Evolutionary conservation across 1,140 invertebrate species (phyloP).

Genomic region (Thrips palmi): DNA sequence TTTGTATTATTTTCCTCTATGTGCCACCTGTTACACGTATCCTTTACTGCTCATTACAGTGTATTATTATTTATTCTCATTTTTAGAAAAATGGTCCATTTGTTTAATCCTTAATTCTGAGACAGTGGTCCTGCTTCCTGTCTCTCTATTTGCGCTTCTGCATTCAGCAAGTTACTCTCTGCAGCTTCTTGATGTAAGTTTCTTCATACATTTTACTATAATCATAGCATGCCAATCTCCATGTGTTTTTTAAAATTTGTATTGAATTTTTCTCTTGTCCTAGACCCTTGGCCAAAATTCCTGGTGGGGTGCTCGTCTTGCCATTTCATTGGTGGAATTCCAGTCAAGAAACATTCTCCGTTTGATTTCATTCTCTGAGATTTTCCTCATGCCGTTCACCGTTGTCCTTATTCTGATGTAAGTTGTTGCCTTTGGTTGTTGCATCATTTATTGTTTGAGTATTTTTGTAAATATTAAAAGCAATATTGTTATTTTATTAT

Average conservation of each 20-base stretch:
- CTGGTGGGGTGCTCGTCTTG: constrained; percentile 66
- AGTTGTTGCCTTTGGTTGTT: too few species aligned
- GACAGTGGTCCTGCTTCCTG: constrained; percentile 71
- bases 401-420: constrained; percentile 71
- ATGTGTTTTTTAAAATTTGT: background rate
- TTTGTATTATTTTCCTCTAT: constrained; percentile 83
- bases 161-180: constrained; percentile 82
- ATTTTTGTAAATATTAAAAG: constrained; percentile 9
- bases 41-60: constrained; percentile 28
- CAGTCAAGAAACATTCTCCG: constrained; percentile 75
- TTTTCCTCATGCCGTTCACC: constrained; percentile 76
- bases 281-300: constrained; percentile 75
- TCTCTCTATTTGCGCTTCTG: constrained; percentile 75
- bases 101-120: background rate
- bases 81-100: background rate
- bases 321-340: constrained; percentile 70
- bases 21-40: constrained; percentile 74
- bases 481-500: constrained; percentile 5
- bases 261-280: constrained; percentile 20
- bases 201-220: constrained; percentile 3
- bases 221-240: background rate
- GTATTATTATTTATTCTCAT: background rate
- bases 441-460: background rate
- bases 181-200: constrained; percentile 70
- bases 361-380: constrained; percentile 74